Percentiles rank a stretch among this genome's conserved stretches.
phyloP scores from a whole-genome alignment of 35 echinoderm and acorn worm species.

The Chiridota heheva region DNA sequence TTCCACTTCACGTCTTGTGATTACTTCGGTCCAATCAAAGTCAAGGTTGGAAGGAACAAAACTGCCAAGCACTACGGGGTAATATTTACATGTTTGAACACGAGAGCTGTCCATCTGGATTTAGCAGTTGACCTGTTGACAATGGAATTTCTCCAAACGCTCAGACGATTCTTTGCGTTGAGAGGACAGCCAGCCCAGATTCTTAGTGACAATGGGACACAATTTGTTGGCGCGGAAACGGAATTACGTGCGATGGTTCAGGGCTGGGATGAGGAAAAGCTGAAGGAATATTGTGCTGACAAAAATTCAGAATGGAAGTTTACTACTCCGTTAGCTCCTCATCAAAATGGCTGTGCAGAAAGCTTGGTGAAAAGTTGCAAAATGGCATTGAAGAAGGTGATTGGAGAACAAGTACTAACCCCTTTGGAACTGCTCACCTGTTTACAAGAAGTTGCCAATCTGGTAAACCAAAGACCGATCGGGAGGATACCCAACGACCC shows the following conservation, averaged over 20 bases:
- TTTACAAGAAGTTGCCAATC: constrained; percentile 42
- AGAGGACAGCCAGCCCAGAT: constrained; percentile 36
- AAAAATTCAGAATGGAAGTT: constrained; percentile 45
- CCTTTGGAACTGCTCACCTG: constrained; percentile 49
- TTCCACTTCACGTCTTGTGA: constrained; percentile 49
- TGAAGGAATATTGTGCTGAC: constrained; percentile 58
- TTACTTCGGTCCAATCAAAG: constrained; percentile 45
- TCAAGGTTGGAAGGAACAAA: constrained; percentile 47
- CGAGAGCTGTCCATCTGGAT: constrained; percentile 65
- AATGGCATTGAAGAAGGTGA: constrained; percentile 44
- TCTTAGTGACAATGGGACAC: constrained; percentile 64
- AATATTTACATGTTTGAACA: constrained; percentile 72
- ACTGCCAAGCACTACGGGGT: constrained; percentile 54
- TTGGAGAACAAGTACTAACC: constrained; percentile 42
- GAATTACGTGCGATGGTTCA: constrained; percentile 39
- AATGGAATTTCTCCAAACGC: constrained; percentile 49
- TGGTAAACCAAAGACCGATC: constrained; percentile 26
- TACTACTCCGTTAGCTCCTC: constrained; percentile 48
- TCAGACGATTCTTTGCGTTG: constrained; percentile 55
- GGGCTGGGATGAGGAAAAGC: constrained; percentile 39
- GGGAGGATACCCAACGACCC: constrained; percentile 25
- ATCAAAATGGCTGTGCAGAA: constrained; percentile 78
- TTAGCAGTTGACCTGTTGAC: constrained; percentile 58
- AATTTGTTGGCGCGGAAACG: constrained; percentile 48
- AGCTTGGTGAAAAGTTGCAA: constrained; percentile 64